Evolutionary conservation across 1,140 invertebrate species (phyloP), one percentile per base, ranked within the genome.

Genomic region (Solen grandis): DNA sequence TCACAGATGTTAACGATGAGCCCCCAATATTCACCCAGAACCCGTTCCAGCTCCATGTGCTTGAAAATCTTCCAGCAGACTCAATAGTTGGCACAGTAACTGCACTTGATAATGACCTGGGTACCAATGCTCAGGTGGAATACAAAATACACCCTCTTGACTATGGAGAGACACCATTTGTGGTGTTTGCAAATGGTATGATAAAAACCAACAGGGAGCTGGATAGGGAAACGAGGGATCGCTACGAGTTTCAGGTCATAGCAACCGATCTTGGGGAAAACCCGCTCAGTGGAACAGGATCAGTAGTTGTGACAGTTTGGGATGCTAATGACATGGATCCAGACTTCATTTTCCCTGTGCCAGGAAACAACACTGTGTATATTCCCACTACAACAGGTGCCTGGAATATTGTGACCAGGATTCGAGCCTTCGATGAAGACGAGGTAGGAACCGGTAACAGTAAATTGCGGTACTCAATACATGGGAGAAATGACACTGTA

Each of bases 221-320:
- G 50, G 97, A 99, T 88, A 93, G 97, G 74, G 97, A 99, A 93
- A 22, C n/a, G 3, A 91, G 95, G 14, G 91, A 95, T 0, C 91
- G 92, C 46, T 98, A 97, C 87, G 95, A 95, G 80, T 86, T 99
- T 25, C 95, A 95, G 25, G 93, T 99, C 31, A 96, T 82, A 16
- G 80, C 62, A 5, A 74, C 57, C 59, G 88, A 90, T 72, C 69
- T 59, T 25, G 85, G 86, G 36, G 59, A 50, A 19, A 25, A 38
- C 19, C 73, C 83, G 4, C 35, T 77, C 13, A 81, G 60, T 13
- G 70, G n/a, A 95, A 95, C 1, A 93, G 94, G 22, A 97, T 97
- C 88, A 97, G 93, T 99, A 0, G 93, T 94, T 14, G 97, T 98
- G 0, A 93, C 93, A 46, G 97, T 98, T 1, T 57, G 50, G 25